Conservation (phyloP, 2,888 invertebrate species). For the Sepiola atlantica region DNA sequence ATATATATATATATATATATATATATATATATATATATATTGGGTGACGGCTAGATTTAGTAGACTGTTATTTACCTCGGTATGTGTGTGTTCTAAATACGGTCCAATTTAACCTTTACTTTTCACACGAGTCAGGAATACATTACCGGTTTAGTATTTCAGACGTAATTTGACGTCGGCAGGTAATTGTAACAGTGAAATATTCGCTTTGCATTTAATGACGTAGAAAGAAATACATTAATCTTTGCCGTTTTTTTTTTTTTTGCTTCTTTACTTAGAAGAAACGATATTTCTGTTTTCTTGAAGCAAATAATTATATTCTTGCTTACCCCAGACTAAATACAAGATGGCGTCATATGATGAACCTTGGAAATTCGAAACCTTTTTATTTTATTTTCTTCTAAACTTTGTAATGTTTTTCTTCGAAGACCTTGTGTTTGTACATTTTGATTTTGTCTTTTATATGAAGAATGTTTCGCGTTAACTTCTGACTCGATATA, state of each 20-base stretch:
- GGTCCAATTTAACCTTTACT: not conserved
- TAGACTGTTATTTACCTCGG: not conserved
- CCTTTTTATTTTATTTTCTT: no score
- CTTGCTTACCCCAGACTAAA: not conserved
- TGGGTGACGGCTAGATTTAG: no score
- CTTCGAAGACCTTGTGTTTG: no score
- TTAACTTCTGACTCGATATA: no score
- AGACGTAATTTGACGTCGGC: not conserved
- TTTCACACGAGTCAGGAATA: not conserved
- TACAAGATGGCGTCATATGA: no score
- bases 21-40: no score
- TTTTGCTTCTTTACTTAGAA: not conserved
- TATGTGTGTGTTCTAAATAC: not conserved
- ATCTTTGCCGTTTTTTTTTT: not conserved
- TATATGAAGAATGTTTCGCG: no score
- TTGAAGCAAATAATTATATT: not conserved
- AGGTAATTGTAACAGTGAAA: not conserved
- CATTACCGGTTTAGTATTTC: not conserved
- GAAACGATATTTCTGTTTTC: no score
- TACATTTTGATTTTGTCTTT: no score
- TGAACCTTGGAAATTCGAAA: no score
- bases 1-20: no score
- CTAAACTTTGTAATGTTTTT: no score
- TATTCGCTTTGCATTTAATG: not conserved
- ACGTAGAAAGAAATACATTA: not conserved